These are phyloP conservation scores for Teinopalpus imperialis DNA, from an alignment of 2,888 invertebrate genomes.

Conservation along the genomic window DNA sequence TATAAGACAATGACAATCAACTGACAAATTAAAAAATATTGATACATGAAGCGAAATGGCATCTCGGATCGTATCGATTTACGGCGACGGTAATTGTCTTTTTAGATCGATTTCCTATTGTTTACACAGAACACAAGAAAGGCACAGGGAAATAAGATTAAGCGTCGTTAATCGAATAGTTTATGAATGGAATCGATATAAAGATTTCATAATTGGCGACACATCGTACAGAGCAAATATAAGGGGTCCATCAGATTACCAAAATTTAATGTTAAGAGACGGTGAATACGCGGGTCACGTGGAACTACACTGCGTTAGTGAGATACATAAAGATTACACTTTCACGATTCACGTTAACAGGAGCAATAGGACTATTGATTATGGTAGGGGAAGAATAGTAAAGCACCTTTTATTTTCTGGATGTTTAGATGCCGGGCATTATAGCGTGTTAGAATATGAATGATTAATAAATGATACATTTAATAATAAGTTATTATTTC, in stretches of 20 bases:
- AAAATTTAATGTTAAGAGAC: conserved; percentile 57
- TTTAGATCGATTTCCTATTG: conserved; percentile 66
- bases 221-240: conserved; percentile 55
- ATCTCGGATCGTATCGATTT: conserved; percentile 54
- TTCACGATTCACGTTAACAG: conserved; percentile 62
- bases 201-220: conserved; percentile 69
- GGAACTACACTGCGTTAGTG: conserved; percentile 63
- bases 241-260: conserved; percentile 46
- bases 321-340: conserved; percentile 56
- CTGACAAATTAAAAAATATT: conserved; percentile 2
- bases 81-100: conserved; percentile 69
- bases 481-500: too few species aligned
- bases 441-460: conserved; percentile 63
- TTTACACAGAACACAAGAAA: conserved; percentile 61
- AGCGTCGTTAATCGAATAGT: conserved; percentile 60
- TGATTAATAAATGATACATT: conserved; percentile 28
- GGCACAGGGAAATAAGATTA: conserved; percentile 59
- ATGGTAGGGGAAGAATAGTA: conserved; percentile 54
- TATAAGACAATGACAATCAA: conserved; percentile 5
- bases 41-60: conserved; percentile 42
- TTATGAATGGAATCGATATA: conserved; percentile 61
- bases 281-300: conserved; percentile 72
- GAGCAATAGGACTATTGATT: conserved; percentile 57
- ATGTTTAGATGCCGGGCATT: conserved; percentile 66
- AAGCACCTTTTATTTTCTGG: conserved; percentile 70